These are phyloP conservation scores for Eupithecia centaureata DNA, from an alignment of 2,888 invertebrate genomes.

Conservation along the genomic window DNA sequence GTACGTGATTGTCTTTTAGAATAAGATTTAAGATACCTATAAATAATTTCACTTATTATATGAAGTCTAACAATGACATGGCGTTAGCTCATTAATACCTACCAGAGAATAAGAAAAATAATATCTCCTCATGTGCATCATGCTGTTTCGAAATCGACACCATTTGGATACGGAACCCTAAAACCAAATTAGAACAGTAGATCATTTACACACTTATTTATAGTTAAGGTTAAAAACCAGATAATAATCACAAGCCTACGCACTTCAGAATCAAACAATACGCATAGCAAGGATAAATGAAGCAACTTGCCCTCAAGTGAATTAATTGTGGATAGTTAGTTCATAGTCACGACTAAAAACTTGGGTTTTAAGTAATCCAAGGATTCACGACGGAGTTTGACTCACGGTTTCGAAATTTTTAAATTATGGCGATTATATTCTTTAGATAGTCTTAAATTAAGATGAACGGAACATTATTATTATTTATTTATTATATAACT, in stretches of 20 bases:
- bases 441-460: background rate
- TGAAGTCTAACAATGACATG: too few relatives aligned
- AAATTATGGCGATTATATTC: slow-evolving; percentile 2
- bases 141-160: background rate
- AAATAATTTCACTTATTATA: too few relatives aligned
- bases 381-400: slow-evolving; percentile 1
- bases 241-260: background rate
- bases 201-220: background rate
- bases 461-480: background rate
- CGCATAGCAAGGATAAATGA: slow-evolving; percentile 4
- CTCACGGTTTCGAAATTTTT: slow-evolving; percentile 3
- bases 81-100: too few relatives aligned
- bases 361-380: slow-evolving; percentile 8
- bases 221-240: background rate
- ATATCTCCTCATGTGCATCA: background rate
- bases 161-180: background rate
- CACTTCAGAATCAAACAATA: slow-evolving; percentile 4
- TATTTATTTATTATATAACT: too few relatives aligned
- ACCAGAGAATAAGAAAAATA: too few relatives aligned
- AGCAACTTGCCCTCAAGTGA: slow-evolving; percentile 4
- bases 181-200: background rate
- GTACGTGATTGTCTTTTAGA: too few relatives aligned
- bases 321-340: slow-evolving; percentile 10
- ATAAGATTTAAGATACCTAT: too few relatives aligned
- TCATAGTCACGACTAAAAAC: slow-evolving; percentile 9